Evolutionary conservation across 1,140 invertebrate species (phyloP).

Genomic region (Anadara kagoshimensis): DNA sequence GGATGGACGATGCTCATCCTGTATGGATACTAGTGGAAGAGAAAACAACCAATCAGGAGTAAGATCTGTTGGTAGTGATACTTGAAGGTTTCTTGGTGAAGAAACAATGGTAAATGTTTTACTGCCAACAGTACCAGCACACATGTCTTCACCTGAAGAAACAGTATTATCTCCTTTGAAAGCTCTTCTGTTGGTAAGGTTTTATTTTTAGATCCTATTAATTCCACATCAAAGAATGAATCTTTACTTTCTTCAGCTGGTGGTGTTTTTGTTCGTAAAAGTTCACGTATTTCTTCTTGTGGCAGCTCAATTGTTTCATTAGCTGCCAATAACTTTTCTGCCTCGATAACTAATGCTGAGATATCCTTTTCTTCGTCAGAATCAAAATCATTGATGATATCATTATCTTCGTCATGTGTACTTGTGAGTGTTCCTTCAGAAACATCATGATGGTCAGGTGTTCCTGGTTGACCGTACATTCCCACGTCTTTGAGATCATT

Average conservation of each 20-base stretch:
- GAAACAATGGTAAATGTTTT: conserved; percentile 40
- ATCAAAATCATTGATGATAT: conserved; percentile 4
- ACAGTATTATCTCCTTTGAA: neutral
- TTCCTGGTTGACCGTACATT: neutral
- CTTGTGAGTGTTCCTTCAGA: conserved; percentile 1
- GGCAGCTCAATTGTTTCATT: conserved; percentile 17
- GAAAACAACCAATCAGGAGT: conserved; percentile 58
- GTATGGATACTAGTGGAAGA: conserved; percentile 51
- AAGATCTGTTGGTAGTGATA: conserved; percentile 52
- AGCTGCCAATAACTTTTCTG: conserved; percentile 28
- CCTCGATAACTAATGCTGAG: conserved; percentile 25
- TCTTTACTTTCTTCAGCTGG: neutral
- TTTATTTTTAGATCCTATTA: neutral
- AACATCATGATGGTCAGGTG: neutral
- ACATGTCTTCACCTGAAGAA: neutral
- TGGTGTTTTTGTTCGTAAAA: neutral
- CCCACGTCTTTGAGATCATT: conserved; percentile 30
- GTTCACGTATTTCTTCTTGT: conserved; percentile 6
- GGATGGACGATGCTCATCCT: conserved; percentile 36
- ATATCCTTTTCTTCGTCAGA: conserved; percentile 26
- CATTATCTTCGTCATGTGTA: neutral
- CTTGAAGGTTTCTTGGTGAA: conserved; percentile 36
- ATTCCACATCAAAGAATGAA: conserved; percentile 4
- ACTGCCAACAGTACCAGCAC: conserved; percentile 6
- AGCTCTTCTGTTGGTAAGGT: conserved; percentile 1